A percentile compares a stretch with the other conserved stretches of the same genome.
phyloP scores from a whole-genome alignment of 1,140 invertebrate genomes.

The Trissolcus basalis region DNA sequence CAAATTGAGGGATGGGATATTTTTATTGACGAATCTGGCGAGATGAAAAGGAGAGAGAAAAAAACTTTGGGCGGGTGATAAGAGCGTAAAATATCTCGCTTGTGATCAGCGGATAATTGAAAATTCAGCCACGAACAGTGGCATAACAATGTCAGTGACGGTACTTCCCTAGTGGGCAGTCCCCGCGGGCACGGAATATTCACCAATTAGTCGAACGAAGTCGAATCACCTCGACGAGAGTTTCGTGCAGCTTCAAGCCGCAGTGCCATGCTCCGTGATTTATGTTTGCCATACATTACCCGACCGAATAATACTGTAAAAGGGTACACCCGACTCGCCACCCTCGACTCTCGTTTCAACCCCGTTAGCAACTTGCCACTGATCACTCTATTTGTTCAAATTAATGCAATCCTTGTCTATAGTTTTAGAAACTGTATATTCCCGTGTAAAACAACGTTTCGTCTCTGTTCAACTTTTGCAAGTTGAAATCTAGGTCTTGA shows the following conservation, averaged over 20 bases:
- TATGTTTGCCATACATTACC: slow-evolving; percentile 75
- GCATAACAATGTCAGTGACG: slow-evolving; percentile 47
- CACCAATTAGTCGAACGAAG: slow-evolving; percentile 67
- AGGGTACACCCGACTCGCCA: slow-evolving; percentile 65
- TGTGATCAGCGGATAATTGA: slow-evolving; percentile 41
- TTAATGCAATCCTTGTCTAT: slow-evolving; percentile 44
- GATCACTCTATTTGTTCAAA: slow-evolving; percentile 75
- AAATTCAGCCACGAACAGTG: slow-evolving; percentile 42
- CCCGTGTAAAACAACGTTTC: too few species aligned
- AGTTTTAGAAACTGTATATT: too few species aligned
- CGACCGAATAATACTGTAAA: slow-evolving; percentile 74
- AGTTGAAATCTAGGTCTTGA: too few species aligned
- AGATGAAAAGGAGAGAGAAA: not conserved
- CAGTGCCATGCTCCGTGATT: slow-evolving; percentile 69
- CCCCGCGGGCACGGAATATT: slow-evolving; percentile 50
- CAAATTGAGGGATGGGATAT: too few species aligned
- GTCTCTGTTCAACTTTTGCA: too few species aligned
- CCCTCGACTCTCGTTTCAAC: slow-evolving; percentile 45
- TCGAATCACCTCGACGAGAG: slow-evolving; percentile 68
- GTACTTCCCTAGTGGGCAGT: slow-evolving; percentile 40
- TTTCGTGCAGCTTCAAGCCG: slow-evolving; percentile 65
- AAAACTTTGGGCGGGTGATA: not conserved
- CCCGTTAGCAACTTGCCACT: slow-evolving; percentile 60
- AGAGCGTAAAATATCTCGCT: slow-evolving; percentile 12
- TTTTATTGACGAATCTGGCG: too few species aligned